phyloP scores from a whole-genome alignment of 2,113 vertebrate genomes.

The Petrocephalus microphthalmus region DNA sequence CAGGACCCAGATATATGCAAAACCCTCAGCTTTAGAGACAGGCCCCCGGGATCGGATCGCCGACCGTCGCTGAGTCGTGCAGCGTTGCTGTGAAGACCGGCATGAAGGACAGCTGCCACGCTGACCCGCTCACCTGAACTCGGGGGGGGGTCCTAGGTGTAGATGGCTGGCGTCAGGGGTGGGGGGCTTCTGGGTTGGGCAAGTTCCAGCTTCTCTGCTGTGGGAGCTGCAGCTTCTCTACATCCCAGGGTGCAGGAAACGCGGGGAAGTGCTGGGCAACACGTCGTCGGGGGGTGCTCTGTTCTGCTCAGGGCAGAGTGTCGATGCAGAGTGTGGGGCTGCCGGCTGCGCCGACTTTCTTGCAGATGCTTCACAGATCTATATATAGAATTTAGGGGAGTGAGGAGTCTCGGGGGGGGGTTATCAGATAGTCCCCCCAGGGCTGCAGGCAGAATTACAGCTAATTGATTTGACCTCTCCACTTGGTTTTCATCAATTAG shows the following conservation, averaged over 20 bases:
- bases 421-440: conserved; percentile 50
- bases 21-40: neutral
- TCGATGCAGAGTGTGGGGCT: conserved; percentile 73
- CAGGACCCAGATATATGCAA: neutral
- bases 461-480: conserved; percentile 18
- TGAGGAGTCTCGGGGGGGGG: conserved; percentile 38
- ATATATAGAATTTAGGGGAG: conserved; percentile 72
- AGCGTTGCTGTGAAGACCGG: conserved; percentile 19
- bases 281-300: conserved; percentile 47
- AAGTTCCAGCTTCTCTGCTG: conserved; percentile 57
- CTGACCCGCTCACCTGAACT: conserved; percentile 57
- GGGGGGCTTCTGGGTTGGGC: conserved; percentile 27
- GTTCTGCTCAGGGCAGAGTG: conserved; percentile 71
- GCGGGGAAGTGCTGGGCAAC: conserved; percentile 48
- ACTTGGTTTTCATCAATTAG: conserved; percentile 20
- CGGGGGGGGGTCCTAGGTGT: conserved; percentile 47
- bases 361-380: conserved; percentile 74
- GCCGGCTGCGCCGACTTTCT: conserved; percentile 77
- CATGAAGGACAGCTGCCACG: conserved; percentile 26
- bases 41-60: neutral
- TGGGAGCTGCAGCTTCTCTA: conserved; percentile 47
- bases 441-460: conserved; percentile 29
- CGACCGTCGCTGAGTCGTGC: neutral
- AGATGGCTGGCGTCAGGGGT: conserved; percentile 45
- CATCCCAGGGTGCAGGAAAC: conserved; percentile 58